These are phyloP conservation scores for Cotesia vestalis DNA, from an alignment of 1,140 invertebrate genomes.

Conservation along the genomic window DNA sequence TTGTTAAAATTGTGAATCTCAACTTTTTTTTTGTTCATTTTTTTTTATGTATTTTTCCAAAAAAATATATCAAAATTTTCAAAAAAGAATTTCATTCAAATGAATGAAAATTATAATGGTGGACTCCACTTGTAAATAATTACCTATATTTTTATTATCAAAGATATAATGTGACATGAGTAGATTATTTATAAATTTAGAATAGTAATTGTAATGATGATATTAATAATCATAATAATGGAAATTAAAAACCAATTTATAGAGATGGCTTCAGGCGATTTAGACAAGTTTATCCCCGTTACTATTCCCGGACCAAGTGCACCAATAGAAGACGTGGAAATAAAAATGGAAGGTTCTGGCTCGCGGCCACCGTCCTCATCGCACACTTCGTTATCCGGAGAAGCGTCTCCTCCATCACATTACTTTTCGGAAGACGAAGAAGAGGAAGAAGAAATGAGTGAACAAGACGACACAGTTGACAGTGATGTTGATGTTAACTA, in stretches of 20 bases:
- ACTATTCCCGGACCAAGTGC: slow-evolving; percentile 63
- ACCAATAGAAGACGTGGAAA: slow-evolving; percentile 61
- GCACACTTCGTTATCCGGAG: slow-evolving; percentile 63
- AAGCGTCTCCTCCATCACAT: slow-evolving; percentile 62
- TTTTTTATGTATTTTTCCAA: no score
- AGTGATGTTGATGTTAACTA: slow-evolving; percentile 66
- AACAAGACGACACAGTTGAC: slow-evolving; percentile 63
- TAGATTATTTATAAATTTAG: no score
- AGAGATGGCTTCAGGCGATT: slow-evolving; percentile 63
- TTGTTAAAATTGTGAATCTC: no score
- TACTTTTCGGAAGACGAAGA: slow-evolving; percentile 64
- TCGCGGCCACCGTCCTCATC: slow-evolving; percentile 64
- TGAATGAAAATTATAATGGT: no score
- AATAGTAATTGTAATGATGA: no score
- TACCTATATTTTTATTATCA: no score
- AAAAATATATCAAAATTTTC: no score
- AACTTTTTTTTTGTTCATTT: no score
- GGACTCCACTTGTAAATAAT: no score
- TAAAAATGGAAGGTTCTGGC: slow-evolving; percentile 57
- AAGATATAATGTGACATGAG: no score
- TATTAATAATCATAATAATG: no score
- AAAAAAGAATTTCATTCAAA: no score
- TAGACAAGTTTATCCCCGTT: slow-evolving; percentile 64
- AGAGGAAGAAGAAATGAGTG: slow-evolving; percentile 62
- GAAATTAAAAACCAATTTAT: slow-evolving; percentile 23